Percentiles rank a stretch among this genome's conserved stretches.
Conservation (phyloP, 2,888 invertebrate genomes). For the Dryomyza anilis region DNA sequence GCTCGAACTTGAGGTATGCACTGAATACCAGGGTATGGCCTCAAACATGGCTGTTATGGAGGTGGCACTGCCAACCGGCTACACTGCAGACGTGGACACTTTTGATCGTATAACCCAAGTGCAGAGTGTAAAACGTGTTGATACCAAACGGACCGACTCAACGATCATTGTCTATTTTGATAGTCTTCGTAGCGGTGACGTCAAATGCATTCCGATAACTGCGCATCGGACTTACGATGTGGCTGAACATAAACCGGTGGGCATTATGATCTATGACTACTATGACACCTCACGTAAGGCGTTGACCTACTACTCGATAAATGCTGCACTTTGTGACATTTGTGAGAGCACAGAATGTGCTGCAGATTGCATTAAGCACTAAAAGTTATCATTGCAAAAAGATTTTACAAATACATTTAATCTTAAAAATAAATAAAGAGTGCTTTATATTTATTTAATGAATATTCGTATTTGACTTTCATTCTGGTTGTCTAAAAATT, state of each 20-base stretch:
- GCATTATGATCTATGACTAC: constrained; percentile 86
- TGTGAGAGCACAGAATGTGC: constrained; percentile 72
- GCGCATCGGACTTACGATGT: constrained; percentile 84
- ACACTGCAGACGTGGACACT: constrained; percentile 77
- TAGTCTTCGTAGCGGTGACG: constrained; percentile 67
- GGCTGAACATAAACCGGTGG: constrained; percentile 83
- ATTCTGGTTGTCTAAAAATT: too few species aligned
- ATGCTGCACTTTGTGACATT: constrained; percentile 79
- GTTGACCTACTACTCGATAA: constrained; percentile 52
- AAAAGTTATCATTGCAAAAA: too few species aligned
- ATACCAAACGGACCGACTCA: constrained; percentile 70
- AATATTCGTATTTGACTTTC: too few species aligned
- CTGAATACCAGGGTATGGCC: constrained; percentile 69
- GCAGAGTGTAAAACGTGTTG: constrained; percentile 66
- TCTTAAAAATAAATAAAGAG: too few species aligned
- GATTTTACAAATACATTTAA: too few species aligned
- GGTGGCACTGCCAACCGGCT: constrained; percentile 89
- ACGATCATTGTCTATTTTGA: constrained; percentile 76
- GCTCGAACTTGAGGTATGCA: constrained; percentile 81
- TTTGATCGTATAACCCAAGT: constrained; percentile 67
- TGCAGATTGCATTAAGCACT: constrained; percentile 44
- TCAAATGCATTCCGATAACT: constrained; percentile 79
- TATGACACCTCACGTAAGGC: constrained; percentile 74
- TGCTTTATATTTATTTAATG: too few species aligned
- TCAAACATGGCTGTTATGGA: constrained; percentile 92